These are phyloP conservation scores for Tylochromis polylepis DNA, from an alignment of 2,113 vertebrate genomes.

Conservation along the genomic window DNA sequence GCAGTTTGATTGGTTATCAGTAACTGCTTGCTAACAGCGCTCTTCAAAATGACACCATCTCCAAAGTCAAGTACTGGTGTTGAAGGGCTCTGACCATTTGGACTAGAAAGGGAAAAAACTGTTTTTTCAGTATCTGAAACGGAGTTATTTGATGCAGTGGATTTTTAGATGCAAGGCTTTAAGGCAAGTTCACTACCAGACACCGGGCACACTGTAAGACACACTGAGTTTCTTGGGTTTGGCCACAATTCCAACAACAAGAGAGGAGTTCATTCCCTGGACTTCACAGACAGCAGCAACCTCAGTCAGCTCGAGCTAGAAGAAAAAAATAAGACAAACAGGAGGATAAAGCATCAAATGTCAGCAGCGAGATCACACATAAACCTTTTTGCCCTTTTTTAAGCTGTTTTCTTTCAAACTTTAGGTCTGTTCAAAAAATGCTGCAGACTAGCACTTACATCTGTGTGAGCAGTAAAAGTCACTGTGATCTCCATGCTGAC, in stretches of 20 bases:
- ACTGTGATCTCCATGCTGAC: conserved; percentile 74
- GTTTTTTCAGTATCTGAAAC: neutral
- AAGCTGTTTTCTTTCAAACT: neutral
- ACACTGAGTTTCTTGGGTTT: conserved; percentile 77
- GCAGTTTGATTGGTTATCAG: conserved; percentile 81
- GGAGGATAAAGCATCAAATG: neutral
- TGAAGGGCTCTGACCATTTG: neutral
- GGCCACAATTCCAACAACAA: conserved; percentile 74
- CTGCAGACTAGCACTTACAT: conserved; percentile 61
- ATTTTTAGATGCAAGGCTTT: neutral
- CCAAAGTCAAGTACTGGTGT: conserved; percentile 81
- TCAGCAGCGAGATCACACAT: neutral
- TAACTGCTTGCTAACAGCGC: conserved; percentile 66
- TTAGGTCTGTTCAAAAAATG: neutral
- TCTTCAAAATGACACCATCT: conserved; percentile 66
- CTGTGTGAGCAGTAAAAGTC: conserved; percentile 66
- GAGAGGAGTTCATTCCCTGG: conserved; percentile 78
- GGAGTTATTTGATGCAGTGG: neutral
- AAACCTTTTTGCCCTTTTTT: neutral
- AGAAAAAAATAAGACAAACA: neutral
- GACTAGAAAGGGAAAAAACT: neutral
- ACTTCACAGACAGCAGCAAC: conserved; percentile 80
- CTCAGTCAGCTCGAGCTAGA: conserved; percentile 77
- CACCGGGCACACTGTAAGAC: conserved; percentile 65
- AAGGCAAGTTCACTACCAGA: neutral